phyloP scores from a whole-genome alignment of 1,140 invertebrate species.

The Atopsyche davidsoni region DNA sequence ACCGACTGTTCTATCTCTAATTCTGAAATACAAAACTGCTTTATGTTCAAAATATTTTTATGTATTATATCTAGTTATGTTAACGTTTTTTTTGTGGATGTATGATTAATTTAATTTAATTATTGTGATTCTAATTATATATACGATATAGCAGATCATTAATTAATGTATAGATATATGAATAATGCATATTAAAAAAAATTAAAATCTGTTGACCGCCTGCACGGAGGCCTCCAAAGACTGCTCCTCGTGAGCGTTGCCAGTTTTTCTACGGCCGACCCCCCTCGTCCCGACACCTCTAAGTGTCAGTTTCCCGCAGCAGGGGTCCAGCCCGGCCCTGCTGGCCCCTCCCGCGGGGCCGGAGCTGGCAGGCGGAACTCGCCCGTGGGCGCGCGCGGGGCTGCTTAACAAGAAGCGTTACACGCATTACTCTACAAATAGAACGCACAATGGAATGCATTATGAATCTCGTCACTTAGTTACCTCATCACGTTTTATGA shows the following conservation, averaged over 20 bases:
- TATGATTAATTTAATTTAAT: too few species aligned
- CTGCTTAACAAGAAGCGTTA: constrained; percentile 20
- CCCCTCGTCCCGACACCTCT: constrained; percentile 10
- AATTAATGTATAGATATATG: neutral
- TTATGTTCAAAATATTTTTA: too few species aligned
- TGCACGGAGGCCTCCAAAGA: neutral
- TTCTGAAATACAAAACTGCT: too few species aligned
- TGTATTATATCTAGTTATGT: too few species aligned
- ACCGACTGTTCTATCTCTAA: too few species aligned
- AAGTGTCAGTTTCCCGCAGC: constrained; percentile 18
- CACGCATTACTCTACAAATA: constrained; percentile 21
- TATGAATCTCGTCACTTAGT: neutral
- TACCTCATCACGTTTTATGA: too few species aligned
- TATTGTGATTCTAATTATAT: too few species aligned
- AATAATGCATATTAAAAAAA: neutral
- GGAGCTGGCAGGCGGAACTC: neutral
- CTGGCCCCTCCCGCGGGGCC: neutral
- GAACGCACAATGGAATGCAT: constrained; percentile 1
- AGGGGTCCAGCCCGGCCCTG: constrained; percentile 13
- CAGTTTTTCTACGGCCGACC: constrained; percentile 5
- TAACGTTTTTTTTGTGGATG: too few species aligned
- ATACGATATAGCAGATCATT: too few species aligned
- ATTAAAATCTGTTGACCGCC: neutral
- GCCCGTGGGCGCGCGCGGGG: neutral
- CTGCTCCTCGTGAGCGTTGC: neutral